These are phyloP conservation scores for Xenus cinereus DNA, from an alignment of 2,113 vertebrate genomes.

Conservation along the genomic window DNA sequence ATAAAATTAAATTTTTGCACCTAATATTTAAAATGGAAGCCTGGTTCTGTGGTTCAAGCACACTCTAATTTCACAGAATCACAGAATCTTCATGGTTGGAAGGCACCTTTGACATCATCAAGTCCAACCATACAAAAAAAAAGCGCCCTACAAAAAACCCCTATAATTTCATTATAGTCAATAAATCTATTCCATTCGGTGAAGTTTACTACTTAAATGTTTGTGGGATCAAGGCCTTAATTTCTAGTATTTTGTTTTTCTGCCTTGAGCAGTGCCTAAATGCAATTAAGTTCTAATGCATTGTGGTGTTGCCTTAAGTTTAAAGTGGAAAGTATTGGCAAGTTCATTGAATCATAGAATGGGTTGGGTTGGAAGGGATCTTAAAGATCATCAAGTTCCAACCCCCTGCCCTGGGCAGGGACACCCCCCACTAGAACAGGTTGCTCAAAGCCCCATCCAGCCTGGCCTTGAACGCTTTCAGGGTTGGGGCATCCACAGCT, in stretches of 20 bases:
- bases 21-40: not conserved
- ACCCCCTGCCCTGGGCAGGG: not conserved
- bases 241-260: not conserved
- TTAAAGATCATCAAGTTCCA: not conserved
- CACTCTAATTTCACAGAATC: not conserved
- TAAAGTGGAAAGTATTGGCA: not conserved
- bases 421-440: rapidly evolving
- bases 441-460: not conserved
- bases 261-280: not conserved
- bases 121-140: too few species aligned
- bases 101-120: too few species aligned
- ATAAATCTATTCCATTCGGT: not conserved
- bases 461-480: not conserved
- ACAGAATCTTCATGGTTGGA: too few species aligned
- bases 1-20: not conserved
- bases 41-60: not conserved
- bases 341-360: not conserved
- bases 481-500: too few species aligned
- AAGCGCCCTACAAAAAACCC: too few species aligned
- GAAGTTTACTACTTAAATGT: not conserved
- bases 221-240: not conserved
- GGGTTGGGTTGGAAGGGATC: not conserved
- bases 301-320: not conserved
- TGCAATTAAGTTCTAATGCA: not conserved
- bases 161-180: not conserved